Evolutionary conservation across 2,888 invertebrate species (phyloP), one percentile per base, ranked within the genome.

Genomic region (Terebella lapidaria): DNA sequence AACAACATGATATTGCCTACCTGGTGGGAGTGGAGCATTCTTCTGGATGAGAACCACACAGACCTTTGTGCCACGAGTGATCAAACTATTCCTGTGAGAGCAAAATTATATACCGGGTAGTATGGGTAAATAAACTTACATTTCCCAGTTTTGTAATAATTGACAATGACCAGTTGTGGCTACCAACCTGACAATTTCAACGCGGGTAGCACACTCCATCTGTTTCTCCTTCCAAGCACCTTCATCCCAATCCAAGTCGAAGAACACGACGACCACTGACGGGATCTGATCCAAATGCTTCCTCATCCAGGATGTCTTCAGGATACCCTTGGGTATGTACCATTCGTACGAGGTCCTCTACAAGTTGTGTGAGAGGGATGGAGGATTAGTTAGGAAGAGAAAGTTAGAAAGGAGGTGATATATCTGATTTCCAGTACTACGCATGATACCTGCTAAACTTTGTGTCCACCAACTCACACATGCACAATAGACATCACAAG

Each of bases 211-310:
- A 81, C 94, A 95, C 80, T 95, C 95, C 72, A 91, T 88, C 75
- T 92, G 92, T 77, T 92, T 94, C 70, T 96, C 96, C 70, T 90
- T 90, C 95, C 96, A 97, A 66, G 88, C 86, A 0, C 86, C 84
- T 81, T 96, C 95, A 77, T 92, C 92, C 97, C 97, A 99, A 81
- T 97, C 96, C 76, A 97, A 86, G 74, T 99, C 96, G 79, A 92
- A 92, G 81, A 97, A 99, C 64, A 95, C 86, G 1, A 95, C 94
- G 27, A 94, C 89, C 0, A 97, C 89, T 1, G 96, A 89, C 5
- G 99, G 97, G 66, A 97, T 86, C 60, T 90, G 86, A 68, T 89
- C 87, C 42, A 94, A 84, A 76, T 96, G 93, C 81, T 99, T 99
- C 56, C 87, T 85, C 84, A 96, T 89, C 97, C 97, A 99, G 76